Evolutionary conservation across 1,140 invertebrate species (phyloP).

Genomic region (Zaprionus lachaisei): DNA sequence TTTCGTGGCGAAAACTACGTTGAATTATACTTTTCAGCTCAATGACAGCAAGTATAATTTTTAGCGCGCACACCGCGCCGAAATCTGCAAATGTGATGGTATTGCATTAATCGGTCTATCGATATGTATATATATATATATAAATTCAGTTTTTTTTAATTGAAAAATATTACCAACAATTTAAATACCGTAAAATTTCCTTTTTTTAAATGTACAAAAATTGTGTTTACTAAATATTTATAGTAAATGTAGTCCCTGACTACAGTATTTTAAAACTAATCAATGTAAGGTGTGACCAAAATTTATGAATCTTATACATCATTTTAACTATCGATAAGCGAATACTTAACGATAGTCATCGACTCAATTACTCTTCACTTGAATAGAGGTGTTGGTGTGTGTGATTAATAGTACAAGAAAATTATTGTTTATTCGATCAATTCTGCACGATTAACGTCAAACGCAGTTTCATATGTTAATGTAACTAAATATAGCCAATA

Average conservation of each 20-base stretch:
- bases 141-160: background rate
- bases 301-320: background rate
- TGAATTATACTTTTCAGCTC: conserved; percentile 8
- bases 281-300: background rate
- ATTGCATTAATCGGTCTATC: background rate
- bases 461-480: background rate
- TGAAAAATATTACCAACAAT: background rate
- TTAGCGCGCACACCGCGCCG: conserved; percentile 44
- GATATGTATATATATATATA: background rate
- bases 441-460: background rate
- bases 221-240: background rate
- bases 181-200: background rate
- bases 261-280: background rate
- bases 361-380: conserved; percentile 14
- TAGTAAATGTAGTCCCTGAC: background rate
- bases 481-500: background rate
- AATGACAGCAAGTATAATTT: conserved; percentile 21
- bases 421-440: conserved; percentile 13
- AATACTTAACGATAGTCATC: background rate
- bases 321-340: conserved; percentile 13
- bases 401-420: conserved; percentile 24
- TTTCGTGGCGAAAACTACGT: background rate
- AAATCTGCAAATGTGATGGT: conserved; percentile 14
- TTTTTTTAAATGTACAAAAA: background rate
- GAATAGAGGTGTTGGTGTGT: conserved; percentile 19